Conservation (phyloP, 2,888 invertebrate genomes). For the Drosophila ochracea region DNA sequence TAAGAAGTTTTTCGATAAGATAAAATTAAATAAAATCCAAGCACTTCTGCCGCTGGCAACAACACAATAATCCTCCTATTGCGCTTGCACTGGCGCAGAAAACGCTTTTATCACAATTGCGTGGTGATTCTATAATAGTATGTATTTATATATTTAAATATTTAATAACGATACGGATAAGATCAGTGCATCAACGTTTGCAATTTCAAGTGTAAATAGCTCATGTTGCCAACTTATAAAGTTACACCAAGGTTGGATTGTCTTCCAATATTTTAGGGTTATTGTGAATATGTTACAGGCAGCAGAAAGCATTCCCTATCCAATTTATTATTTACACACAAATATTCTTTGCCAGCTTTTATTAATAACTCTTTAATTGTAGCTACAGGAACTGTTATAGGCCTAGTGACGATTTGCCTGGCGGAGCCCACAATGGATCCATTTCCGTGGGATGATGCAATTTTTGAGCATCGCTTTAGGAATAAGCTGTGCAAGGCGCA, state of each 20-base stretch:
- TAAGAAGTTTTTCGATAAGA: neutral
- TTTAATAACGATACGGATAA: neutral
- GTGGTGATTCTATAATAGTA: neutral
- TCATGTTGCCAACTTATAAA: neutral
- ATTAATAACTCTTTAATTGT: slow-evolving; percentile 6
- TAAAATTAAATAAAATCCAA: neutral
- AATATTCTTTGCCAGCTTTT: neutral
- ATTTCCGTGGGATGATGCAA: slow-evolving; percentile 34
- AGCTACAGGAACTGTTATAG: slow-evolving; percentile 52
- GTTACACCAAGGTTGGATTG: neutral
- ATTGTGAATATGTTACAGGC: neutral
- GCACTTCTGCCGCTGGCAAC: neutral
- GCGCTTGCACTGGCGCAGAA: neutral
- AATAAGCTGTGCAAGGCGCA: slow-evolving; percentile 72
- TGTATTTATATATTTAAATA: neutral
- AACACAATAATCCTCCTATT: neutral
- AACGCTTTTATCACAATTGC: neutral
- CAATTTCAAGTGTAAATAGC: neutral
- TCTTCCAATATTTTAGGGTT: neutral
- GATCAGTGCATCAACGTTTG: neutral
- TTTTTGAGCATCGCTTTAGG: slow-evolving; percentile 14
- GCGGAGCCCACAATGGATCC: slow-evolving; percentile 61
- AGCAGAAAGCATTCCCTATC: neutral
- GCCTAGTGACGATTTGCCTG: slow-evolving; percentile 50
- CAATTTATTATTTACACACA: neutral